Conservation (phyloP, 2,888 invertebrate species). For the Emesis russula region DNA sequence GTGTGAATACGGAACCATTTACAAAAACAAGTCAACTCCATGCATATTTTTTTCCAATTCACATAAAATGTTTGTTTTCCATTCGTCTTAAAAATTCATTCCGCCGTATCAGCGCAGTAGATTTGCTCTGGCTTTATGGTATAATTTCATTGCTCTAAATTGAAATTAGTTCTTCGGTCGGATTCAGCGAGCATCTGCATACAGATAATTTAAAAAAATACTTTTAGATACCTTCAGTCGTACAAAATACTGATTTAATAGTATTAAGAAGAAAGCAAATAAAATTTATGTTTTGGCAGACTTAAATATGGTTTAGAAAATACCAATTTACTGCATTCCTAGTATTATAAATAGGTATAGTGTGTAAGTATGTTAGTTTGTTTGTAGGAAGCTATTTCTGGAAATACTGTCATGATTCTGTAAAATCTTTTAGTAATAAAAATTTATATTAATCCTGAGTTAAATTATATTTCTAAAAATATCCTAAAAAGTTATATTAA, state of each 20-base stretch:
- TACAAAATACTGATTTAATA: background rate
- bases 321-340: too few relatives aligned
- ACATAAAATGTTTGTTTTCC: slow-evolving; percentile 77
- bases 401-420: too few relatives aligned
- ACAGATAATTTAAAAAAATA: slow-evolving; percentile 7
- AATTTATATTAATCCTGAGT: too few relatives aligned
- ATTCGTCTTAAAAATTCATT: slow-evolving; percentile 85
- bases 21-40: background rate
- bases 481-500: too few relatives aligned
- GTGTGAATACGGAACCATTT: slow-evolving; percentile 22
- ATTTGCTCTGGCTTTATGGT: slow-evolving; percentile 88
- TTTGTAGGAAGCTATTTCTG: too few relatives aligned
- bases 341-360: too few relatives aligned
- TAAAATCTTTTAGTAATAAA: too few relatives aligned
- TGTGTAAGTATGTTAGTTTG: too few relatives aligned
- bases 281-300: too few relatives aligned
- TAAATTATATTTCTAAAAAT: too few relatives aligned
- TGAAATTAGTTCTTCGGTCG: slow-evolving; percentile 85
- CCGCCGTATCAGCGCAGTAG: slow-evolving; percentile 85
- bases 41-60: slow-evolving; percentile 37
- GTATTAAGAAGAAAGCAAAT: too few relatives aligned
- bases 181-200: slow-evolving; percentile 9
- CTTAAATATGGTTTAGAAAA: too few relatives aligned
- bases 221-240: background rate
- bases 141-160: slow-evolving; percentile 90